These are phyloP conservation scores for Ditylenchus dipsaci DNA, from an alignment of 1,140 invertebrate species.

Conservation along the genomic window DNA sequence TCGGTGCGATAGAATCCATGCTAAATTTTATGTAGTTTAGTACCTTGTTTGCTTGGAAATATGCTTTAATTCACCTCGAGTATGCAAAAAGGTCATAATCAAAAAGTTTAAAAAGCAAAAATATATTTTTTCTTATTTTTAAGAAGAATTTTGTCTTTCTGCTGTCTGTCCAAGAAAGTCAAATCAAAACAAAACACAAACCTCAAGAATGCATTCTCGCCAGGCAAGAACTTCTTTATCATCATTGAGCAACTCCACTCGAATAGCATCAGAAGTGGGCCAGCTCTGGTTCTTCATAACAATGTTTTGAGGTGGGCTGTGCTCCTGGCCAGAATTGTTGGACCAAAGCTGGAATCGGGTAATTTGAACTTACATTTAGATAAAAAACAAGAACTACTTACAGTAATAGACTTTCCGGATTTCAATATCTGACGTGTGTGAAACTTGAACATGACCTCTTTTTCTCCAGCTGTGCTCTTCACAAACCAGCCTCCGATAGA, in stretches of 20 bases:
- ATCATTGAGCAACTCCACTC: conserved; percentile 36
- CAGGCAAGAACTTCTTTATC: conserved; percentile 26
- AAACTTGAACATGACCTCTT: conserved; percentile 54
- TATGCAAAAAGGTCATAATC: too few relatives aligned
- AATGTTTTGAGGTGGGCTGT: conserved; percentile 34
- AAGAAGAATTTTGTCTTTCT: too few relatives aligned
- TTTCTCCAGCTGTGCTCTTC: conserved; percentile 32
- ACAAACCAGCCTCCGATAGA: conserved; percentile 39
- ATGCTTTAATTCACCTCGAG: too few relatives aligned
- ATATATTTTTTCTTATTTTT: too few relatives aligned
- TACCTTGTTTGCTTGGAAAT: too few relatives aligned
- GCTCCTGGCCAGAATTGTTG: conserved; percentile 27
- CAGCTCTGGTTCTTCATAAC: conserved; percentile 48
- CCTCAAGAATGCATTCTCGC: conserved; percentile 18
- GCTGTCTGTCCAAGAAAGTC: too few relatives aligned
- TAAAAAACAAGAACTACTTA: conserved; percentile 26
- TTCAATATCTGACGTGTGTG: conserved; percentile 36
- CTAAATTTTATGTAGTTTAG: not conserved
- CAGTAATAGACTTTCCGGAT: conserved; percentile 40
- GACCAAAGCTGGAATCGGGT: conserved; percentile 38
- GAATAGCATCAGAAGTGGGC: conserved; percentile 36
- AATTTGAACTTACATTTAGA: not conserved
- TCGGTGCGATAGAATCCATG: conserved; percentile 24
- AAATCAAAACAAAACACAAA: too few relatives aligned
- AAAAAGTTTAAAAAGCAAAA: too few relatives aligned